These are phyloP conservation scores for Actinostola sp. DNA, from an alignment of 92 coral and sea anemone genomes.

Conservation along the genomic window DNA sequence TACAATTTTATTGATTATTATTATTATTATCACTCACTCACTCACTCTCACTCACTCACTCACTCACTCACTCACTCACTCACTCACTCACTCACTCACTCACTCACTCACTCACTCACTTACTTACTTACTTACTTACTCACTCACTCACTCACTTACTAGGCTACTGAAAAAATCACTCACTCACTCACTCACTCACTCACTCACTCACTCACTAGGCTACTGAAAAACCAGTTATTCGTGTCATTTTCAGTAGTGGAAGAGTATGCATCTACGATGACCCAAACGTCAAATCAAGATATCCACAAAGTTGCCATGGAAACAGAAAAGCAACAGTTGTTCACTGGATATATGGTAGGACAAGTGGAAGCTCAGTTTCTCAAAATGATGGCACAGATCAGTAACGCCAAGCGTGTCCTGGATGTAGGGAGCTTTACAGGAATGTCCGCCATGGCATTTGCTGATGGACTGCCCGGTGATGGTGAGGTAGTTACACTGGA, in stretches of 20 bases:
- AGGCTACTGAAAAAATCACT: no score
- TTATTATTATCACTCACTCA: no score
- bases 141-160: no score
- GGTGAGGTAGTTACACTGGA: conserved; percentile 58
- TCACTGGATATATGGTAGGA: conserved; percentile 56
- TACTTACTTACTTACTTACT: no score
- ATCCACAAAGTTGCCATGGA: conserved; percentile 42
- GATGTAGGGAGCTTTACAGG: conserved; percentile 64
- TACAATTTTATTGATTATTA: no score
- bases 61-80: no score
- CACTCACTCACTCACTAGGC: no score
- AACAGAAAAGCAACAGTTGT: conserved; percentile 38
- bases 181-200: no score
- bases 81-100: no score
- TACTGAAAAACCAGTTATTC: no score
- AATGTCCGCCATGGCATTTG: conserved; percentile 67
- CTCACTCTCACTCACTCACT: no score
- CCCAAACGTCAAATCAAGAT: conserved; percentile 37
- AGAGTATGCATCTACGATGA: conserved; percentile 34
- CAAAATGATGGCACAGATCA: conserved; percentile 52
- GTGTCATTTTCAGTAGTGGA: conserved; percentile 36
- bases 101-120: no score
- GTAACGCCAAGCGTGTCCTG: conserved; percentile 44
- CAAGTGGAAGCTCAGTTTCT: conserved; percentile 50
- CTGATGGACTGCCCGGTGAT: conserved; percentile 46